A percentile compares a stretch with the other conserved stretches of the same genome.
These are phyloP conservation scores for Megaceryle torquata DNA, from an alignment of 2,113 vertebrate genomes.

Conservation along the genomic window DNA sequence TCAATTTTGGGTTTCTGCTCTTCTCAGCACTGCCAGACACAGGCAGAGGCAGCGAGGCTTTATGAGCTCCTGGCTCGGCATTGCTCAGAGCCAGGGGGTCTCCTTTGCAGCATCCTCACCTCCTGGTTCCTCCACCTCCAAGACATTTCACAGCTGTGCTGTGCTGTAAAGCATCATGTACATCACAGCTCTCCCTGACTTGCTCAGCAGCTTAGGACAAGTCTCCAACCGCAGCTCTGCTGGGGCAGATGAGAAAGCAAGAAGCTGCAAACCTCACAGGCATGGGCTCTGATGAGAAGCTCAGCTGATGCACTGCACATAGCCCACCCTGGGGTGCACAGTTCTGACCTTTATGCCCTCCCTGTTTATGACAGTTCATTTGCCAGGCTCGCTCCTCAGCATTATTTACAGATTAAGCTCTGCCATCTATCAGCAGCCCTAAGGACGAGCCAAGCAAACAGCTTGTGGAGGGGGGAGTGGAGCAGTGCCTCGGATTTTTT, in stretches of 20 bases:
- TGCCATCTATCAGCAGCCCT: neutral
- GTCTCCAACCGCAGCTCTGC: neutral
- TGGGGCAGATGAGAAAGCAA: neutral
- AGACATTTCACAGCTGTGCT: neutral
- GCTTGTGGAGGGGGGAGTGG: neutral
- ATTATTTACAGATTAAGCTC: neutral
- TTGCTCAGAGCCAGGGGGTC: rapidly evolving
- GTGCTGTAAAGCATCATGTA: neutral
- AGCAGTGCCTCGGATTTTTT: neutral
- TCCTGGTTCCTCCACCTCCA: neutral
- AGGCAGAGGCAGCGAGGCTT: neutral
- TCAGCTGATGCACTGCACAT: rapidly evolving
- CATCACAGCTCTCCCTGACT: neutral
- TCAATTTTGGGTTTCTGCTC: rapidly evolving
- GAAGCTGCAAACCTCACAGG: neutral
- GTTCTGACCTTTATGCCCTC: neutral
- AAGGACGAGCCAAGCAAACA: neutral
- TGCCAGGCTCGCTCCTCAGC: neutral
- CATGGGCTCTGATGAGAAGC: rapidly evolving
- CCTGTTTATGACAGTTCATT: neutral
- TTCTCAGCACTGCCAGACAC: neutral
- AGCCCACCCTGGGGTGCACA: neutral
- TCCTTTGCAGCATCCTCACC: neutral
- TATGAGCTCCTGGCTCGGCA: rapidly evolving
- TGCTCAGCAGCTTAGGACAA: neutral